phyloP scores from a whole-genome alignment of 1,140 invertebrate species.

The Drosophila lacteicornis region DNA sequence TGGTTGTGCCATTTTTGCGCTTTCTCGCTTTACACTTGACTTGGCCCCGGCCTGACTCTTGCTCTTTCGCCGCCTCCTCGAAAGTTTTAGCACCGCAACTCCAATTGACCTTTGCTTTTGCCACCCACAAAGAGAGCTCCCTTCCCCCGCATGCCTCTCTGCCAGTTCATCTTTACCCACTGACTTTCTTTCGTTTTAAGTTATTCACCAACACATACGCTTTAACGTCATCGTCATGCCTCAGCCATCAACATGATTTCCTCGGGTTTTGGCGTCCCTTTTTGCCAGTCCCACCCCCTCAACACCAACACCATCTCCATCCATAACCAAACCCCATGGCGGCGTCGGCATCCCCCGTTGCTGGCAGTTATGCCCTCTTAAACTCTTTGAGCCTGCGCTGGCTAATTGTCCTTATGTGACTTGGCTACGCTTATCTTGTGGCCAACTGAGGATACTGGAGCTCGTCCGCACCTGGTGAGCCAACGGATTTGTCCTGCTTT shows the following conservation, averaged over 20 bases:
- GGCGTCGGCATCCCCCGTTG: neutral
- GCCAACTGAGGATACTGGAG: constrained; percentile 13
- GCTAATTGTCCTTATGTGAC: constrained; percentile 82
- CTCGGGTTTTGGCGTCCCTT: neutral
- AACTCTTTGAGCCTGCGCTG: constrained; percentile 60
- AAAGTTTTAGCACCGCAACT: constrained; percentile 64
- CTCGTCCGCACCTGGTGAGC: constrained; percentile 23
- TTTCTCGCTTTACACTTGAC: constrained; percentile 80
- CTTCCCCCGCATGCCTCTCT: neutral
- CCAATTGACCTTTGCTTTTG: constrained; percentile 79
- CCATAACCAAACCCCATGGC: neutral
- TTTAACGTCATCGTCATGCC: constrained; percentile 61
- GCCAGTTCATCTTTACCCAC: constrained; percentile 47
- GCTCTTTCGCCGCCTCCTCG: constrained; percentile 48
- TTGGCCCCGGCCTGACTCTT: constrained; percentile 61
- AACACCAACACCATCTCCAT: neutral
- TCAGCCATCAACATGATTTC: constrained; percentile 40
- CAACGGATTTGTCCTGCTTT: constrained; percentile 13
- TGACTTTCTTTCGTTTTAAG: constrained; percentile 62
- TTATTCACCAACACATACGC: constrained; percentile 77
- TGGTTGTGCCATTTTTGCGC: constrained; percentile 70
- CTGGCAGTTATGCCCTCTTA: constrained; percentile 55
- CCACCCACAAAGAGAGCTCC: neutral
- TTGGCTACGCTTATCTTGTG: constrained; percentile 73
- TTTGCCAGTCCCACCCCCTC: neutral